phyloP scores from a whole-genome alignment of 2,113 vertebrate genomes.

The Empidonax alnorum region DNA sequence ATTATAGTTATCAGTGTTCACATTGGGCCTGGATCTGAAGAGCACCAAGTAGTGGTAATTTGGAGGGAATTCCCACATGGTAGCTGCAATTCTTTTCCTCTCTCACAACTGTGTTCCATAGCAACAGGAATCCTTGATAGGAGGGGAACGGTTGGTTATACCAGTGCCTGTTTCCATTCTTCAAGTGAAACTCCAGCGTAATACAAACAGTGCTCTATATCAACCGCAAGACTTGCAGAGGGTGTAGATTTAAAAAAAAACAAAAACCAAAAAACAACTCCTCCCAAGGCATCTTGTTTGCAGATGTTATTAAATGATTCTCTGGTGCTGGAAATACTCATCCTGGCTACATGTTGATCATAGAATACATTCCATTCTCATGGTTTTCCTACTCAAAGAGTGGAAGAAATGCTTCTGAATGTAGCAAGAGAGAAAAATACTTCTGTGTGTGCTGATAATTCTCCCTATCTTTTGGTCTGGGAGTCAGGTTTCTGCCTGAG shows the following conservation, averaged over 20 bases:
- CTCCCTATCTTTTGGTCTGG: conserved; percentile 18
- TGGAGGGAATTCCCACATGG: neutral
- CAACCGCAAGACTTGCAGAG: neutral
- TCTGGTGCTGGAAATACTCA: conserved; percentile 29
- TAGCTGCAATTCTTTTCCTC: neutral
- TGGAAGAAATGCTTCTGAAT: conserved; percentile 43
- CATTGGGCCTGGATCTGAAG: neutral
- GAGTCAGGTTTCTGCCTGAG: conserved; percentile 42
- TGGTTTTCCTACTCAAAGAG: conserved; percentile 3
- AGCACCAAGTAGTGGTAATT: neutral
- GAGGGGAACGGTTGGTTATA: neutral
- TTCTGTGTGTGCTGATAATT: neutral
- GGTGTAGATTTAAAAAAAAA: neutral
- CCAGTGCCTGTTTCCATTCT: neutral
- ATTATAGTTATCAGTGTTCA: neutral
- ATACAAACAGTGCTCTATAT: neutral
- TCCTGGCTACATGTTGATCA: conserved; percentile 8
- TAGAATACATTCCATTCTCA: conserved; percentile 43
- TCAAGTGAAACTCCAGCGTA: neutral
- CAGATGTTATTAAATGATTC: conserved; percentile 41
- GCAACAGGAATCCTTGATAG: neutral
- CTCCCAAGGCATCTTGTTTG: conserved; percentile 45
- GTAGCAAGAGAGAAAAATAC: neutral
- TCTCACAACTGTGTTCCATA: neutral
- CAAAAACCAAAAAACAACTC: neutral